Evolutionary conservation across 2,797 vertebrate genomes (phyloP), one percentile per base, ranked within the genome.

Genomic region (Pseudochaenichthys georgianus): DNA sequence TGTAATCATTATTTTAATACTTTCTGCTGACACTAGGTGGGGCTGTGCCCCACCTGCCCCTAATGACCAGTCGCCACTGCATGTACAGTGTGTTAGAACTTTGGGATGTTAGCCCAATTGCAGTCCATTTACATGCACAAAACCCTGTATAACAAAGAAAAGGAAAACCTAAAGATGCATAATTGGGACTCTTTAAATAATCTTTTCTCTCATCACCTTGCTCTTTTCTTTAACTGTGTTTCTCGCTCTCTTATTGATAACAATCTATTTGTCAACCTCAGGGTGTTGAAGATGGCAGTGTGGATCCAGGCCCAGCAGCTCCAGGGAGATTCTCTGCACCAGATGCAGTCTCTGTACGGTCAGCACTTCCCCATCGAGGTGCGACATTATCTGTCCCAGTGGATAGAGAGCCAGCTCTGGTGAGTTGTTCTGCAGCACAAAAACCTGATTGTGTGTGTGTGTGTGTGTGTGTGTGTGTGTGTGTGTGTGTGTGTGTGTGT

Each of bases 331-430:
- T 97, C 97, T 60, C 94, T 99, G 60, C 97, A 96, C 78, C 98
- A 99, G 92, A 99, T 99, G 98, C 98, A 99, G 83, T 97, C 97
- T 0, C 93, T 99, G 21, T 99, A 99, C 0, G 98, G 98, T n/a
- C 98, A 99, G 88, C 98, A 99, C 87, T 99, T 99, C 80, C 98
- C 98, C 70, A 99, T 99, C 3, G 98, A 99, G 85, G 98, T 99
- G 90, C 97, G 98, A 67, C 98, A 99, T 87, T 98, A 97, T 83
- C 90, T 98, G 69, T 96, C 96, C 0, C 96, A 97, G 80, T 97
- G 97, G 97, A 96, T 97, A 7, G 97, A 98, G 80, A 93, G 95
- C 77, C 97, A 98, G 83, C 91, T 96, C 0, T 98, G 97, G 97
- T 98, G 93, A 91, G 96, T 94, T 48, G 28, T 47, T 61, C 51